A percentile compares a stretch with the other conserved stretches of the same genome.
phyloP scores from a whole-genome alignment of 1,140 invertebrate species.

The Glomeris maerens region DNA sequence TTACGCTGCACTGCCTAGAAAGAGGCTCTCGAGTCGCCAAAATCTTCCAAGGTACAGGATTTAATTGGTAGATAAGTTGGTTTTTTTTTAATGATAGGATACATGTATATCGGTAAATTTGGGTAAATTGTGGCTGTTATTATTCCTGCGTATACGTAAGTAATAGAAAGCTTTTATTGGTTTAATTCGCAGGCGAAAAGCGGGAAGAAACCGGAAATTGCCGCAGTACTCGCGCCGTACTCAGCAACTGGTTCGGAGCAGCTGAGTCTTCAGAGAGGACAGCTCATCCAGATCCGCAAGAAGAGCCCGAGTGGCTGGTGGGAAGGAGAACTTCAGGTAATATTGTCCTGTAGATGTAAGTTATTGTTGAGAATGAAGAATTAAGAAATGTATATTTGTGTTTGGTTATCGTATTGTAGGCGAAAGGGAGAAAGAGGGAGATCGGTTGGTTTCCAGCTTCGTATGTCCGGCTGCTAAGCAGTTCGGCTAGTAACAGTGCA shows the following conservation, averaged over 20 bases:
- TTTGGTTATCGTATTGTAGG: slow-evolving; percentile 32
- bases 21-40: slow-evolving; percentile 7
- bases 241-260: slow-evolving; percentile 79
- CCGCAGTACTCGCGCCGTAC: slow-evolving; percentile 74
- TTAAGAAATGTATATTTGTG: too few species aligned
- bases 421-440: slow-evolving; percentile 85
- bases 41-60: slow-evolving; percentile 5
- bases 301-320: slow-evolving; percentile 96
- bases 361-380: too few species aligned
- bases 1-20: neutral
- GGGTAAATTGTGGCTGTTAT: neutral
- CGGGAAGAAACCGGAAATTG: slow-evolving; percentile 70
- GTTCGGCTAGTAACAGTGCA: slow-evolving; percentile 22
- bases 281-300: slow-evolving; percentile 87
- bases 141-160: slow-evolving; percentile 9
- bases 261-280: slow-evolving; percentile 74
- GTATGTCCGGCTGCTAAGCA: slow-evolving; percentile 70
- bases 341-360: too few species aligned
- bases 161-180: slow-evolving; percentile 12
- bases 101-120: slow-evolving; percentile 2
- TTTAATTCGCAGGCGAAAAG: slow-evolving; percentile 26
- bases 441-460: slow-evolving; percentile 96
- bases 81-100: slow-evolving; percentile 2
- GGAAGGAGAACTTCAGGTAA: slow-evolving; percentile 92
- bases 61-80: slow-evolving; percentile 1